These are phyloP conservation scores for Sander vitreus DNA, from an alignment of 2,113 vertebrate genomes.

Conservation along the genomic window DNA sequence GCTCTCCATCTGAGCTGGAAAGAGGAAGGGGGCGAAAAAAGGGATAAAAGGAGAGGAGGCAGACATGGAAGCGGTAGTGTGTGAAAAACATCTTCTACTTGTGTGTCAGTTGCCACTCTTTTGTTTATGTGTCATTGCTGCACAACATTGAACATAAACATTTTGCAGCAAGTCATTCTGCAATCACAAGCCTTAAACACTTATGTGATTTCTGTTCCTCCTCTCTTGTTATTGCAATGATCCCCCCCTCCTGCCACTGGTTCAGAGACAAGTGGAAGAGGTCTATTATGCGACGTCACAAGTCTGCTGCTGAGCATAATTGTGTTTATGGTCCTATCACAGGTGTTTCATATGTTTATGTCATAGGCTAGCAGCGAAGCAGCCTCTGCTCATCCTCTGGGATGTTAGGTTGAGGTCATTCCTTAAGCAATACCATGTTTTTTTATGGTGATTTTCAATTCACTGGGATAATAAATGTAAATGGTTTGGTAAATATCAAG, in stretches of 20 bases:
- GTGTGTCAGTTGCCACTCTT: constrained; percentile 54
- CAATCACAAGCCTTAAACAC: constrained; percentile 3
- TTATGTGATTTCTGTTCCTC: constrained; percentile 6
- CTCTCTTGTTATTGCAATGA: background rate
- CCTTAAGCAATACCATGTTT: background rate
- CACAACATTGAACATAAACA: constrained; percentile 16
- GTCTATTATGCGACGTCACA: constrained; percentile 55
- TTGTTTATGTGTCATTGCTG: constrained; percentile 15
- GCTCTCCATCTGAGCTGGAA: constrained; percentile 69
- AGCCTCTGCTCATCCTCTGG: constrained; percentile 29
- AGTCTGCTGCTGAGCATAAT: constrained; percentile 19
- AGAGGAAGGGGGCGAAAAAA: constrained; percentile 41
- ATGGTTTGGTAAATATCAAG: background rate
- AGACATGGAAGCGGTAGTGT: constrained; percentile 51
- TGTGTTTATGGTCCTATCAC: constrained; percentile 31
- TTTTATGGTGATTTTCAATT: constrained; percentile 20
- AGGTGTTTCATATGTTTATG: constrained; percentile 30
- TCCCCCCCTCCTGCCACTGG: background rate
- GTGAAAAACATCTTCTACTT: constrained; percentile 61
- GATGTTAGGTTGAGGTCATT: constrained; percentile 12
- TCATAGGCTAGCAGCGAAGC: constrained; percentile 8
- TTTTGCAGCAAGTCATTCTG: background rate
- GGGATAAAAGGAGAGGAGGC: constrained; percentile 35
- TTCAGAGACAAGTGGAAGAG: constrained; percentile 46
- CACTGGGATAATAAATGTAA: background rate